Percentiles rank a stretch among this genome's conserved stretches.
Evolutionary conservation across 1,140 invertebrate genomes (phyloP).

Genomic region (Drosophila orosa): DNA sequence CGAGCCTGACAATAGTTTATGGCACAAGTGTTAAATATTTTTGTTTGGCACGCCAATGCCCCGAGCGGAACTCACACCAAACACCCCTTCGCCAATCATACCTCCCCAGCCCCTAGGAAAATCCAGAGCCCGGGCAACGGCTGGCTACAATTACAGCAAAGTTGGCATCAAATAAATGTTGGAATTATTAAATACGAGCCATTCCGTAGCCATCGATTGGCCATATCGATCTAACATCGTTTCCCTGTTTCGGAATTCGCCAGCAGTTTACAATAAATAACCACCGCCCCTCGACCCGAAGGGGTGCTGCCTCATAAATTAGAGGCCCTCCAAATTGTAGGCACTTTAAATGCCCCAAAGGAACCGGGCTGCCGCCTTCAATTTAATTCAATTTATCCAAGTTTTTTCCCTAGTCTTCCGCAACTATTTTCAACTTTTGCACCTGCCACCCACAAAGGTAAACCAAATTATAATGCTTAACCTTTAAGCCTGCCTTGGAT

Average conservation of each 20-base stretch:
- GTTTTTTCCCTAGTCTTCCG: slow-evolving; percentile 30
- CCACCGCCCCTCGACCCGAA: slow-evolving; percentile 16
- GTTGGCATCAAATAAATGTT: slow-evolving; percentile 76
- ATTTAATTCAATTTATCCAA: slow-evolving; percentile 77
- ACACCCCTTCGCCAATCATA: neutral
- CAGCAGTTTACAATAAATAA: slow-evolving; percentile 79
- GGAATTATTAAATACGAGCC: slow-evolving; percentile 81
- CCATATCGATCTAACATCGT: slow-evolving; percentile 76
- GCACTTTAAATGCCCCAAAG: slow-evolving; percentile 41
- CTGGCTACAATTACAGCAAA: slow-evolving; percentile 68
- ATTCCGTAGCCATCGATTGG: slow-evolving; percentile 52
- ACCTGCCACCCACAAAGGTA: slow-evolving; percentile 49
- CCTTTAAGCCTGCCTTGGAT: slow-evolving; percentile 75
- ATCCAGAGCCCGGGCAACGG: slow-evolving; percentile 32
- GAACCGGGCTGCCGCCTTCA: slow-evolving; percentile 32
- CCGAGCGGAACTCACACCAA: slow-evolving; percentile 28
- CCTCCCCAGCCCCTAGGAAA: slow-evolving; percentile 19
- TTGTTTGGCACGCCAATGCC: slow-evolving; percentile 78
- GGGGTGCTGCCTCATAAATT: slow-evolving; percentile 53
- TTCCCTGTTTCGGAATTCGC: slow-evolving; percentile 29
- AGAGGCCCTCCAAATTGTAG: slow-evolving; percentile 32
- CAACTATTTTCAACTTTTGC: slow-evolving; percentile 73
- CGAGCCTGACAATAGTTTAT: slow-evolving; percentile 76
- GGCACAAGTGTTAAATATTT: slow-evolving; percentile 81
- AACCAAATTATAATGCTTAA: slow-evolving; percentile 81